A percentile compares a stretch with the other conserved stretches of the same genome.
phyloP scores from a whole-genome alignment of 2,113 vertebrate species.

The Oryzias woworae region DNA sequence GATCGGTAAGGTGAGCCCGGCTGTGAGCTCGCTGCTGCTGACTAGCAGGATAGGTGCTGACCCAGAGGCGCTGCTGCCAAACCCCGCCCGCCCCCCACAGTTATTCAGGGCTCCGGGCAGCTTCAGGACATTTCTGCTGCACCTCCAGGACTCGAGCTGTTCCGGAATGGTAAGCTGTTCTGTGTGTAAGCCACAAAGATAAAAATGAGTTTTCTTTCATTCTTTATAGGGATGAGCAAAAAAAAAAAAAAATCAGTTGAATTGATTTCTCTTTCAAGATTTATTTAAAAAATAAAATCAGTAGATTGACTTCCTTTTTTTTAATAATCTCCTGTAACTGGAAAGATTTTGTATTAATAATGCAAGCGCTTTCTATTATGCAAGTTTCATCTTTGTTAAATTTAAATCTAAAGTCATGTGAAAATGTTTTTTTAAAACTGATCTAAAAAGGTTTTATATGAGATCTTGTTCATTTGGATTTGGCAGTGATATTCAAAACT shows the following conservation, averaged over 20 bases:
- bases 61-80: slow-evolving; percentile 38
- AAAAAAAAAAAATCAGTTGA: no score
- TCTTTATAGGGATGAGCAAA: no score
- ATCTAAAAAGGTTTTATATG: background rate
- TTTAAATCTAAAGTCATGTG: background rate
- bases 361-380: background rate
- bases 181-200: no score
- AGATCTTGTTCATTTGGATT: background rate
- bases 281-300: no score
- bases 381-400: background rate
- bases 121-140: slow-evolving; percentile 12
- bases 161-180: background rate
- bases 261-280: no score
- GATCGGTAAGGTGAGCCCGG: slow-evolving; percentile 43
- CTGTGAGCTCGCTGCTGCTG: slow-evolving; percentile 42
- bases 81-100: slow-evolving; percentile 32
- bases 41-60: slow-evolving; percentile 59
- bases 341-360: no score
- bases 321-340: no score
- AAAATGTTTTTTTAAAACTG: background rate
- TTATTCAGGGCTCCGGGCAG: background rate
- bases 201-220: no score
- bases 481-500: slow-evolving; percentile 1
- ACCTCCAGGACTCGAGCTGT: slow-evolving; percentile 26
- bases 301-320: no score